Evolutionary conservation across 2,888 invertebrate genomes (phyloP).

Genomic region (Tipula vernalis): DNA sequence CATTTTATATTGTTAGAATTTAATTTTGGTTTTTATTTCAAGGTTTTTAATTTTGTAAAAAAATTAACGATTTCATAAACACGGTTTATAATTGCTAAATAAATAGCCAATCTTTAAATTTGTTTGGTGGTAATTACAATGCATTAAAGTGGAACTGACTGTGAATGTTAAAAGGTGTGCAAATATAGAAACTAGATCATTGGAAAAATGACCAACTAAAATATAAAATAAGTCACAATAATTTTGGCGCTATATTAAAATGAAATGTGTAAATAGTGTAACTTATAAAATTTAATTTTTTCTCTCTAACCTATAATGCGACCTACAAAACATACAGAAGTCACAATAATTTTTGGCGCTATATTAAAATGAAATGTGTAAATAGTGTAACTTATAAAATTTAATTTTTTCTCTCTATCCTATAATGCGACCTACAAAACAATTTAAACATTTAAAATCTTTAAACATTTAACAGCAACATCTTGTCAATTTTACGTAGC

Average conservation of each 20-base stretch:
- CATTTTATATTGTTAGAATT: not conserved
- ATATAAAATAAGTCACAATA: not conserved
- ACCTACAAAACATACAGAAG: too few species aligned
- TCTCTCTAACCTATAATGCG: too few species aligned
- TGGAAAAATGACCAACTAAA: not conserved
- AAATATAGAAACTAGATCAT: not conserved
- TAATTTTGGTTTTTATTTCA: not conserved
- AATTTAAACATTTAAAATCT: too few species aligned
- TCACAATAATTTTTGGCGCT: not conserved
- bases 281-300: too few species aligned
- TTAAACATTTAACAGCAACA: too few species aligned
- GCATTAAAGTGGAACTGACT: not conserved
- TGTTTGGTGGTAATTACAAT: not conserved
- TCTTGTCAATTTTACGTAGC: too few species aligned
- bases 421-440: too few species aligned
- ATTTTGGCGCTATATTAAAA: not conserved
- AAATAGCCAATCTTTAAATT: not conserved
- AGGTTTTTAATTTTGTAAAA: not conserved
- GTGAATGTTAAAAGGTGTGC: not conserved
- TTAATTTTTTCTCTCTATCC: too few species aligned
- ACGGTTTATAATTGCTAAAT: not conserved
- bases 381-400: too few species aligned
- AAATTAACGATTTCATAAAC: not conserved
- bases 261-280: not conserved
- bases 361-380: not conserved